Evolutionary conservation across 2,888 invertebrate species (phyloP).

Genomic region (Caenorhabditis virilis): DNA sequence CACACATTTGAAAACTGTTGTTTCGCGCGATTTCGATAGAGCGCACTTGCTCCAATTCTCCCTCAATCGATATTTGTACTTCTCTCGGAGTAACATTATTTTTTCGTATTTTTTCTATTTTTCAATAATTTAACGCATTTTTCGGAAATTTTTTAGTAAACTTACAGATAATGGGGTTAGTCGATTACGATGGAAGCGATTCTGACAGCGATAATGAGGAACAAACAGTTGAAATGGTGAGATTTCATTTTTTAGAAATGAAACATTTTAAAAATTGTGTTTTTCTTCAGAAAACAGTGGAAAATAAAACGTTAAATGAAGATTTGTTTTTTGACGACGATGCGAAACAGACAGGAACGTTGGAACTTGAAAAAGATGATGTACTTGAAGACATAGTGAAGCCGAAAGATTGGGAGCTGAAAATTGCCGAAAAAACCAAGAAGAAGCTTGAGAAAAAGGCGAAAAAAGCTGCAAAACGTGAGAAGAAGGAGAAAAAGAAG

Average conservation of each 20-base stretch:
- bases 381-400: slow-evolving; percentile 53
- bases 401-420: slow-evolving; percentile 54
- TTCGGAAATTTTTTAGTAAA: slow-evolving; percentile 1
- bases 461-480: slow-evolving; percentile 33
- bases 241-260: neutral
- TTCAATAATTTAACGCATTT: too few relatives aligned
- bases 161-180: slow-evolving; percentile 18
- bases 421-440: slow-evolving; percentile 42
- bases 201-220: slow-evolving; percentile 29
- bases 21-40: slow-evolving; percentile 10
- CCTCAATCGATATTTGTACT: slow-evolving; percentile 1
- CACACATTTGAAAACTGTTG: slow-evolving; percentile 7
- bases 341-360: neutral
- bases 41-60: slow-evolving; percentile 18
- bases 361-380: slow-evolving; percentile 25
- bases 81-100: slow-evolving; percentile 15
- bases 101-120: neutral
- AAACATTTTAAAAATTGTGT: too few relatives aligned
- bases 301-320: neutral
- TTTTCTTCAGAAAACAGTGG: neutral
- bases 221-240: neutral
- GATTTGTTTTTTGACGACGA: slow-evolving; percentile 1
- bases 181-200: slow-evolving; percentile 36
- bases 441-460: slow-evolving; percentile 41
- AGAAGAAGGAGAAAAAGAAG: slow-evolving; percentile 22